Evolutionary conservation across 2,797 vertebrate genomes (phyloP), one percentile per base, ranked within the genome.

Genomic region (Carcharodon carcharias): DNA sequence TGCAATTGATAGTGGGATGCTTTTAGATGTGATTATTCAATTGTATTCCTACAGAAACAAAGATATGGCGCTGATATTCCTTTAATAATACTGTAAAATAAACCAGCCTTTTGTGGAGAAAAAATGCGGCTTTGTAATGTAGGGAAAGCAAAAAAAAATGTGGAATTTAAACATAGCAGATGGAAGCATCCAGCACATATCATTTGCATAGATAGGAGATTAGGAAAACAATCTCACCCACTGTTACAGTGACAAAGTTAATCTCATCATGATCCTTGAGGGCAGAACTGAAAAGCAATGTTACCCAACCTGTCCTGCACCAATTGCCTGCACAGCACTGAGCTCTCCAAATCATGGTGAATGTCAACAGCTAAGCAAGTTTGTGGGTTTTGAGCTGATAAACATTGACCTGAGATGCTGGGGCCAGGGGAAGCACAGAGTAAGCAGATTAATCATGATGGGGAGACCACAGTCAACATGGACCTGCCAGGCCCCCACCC

Each of bases 231-330:
- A 95, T 69, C 26, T 26, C 67, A 54, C 16, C 23, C 67, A 95
- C 40, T 69, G 94, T 95, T 95, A 95, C 45, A 73, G 18, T 95
- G 26, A 28, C 50, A 73, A 95, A 54, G 56, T 31, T 73, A 95
- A 95, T 95, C 65, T 71, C 67, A 18, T 45, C 45, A 28, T 16
- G 26, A 31, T 73, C 94, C 94, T 93, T 95, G 94, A 71, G 31
- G 92, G 92, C 92, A 95, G 65, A 65, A 21, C 92, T 95, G n/a
- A 50, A 40, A 95, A 26, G 91, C 26, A 67, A 54, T 95, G 94
- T 95, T 95, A 50, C 67, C 65, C 54, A 73, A 95, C 26, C 94
- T 95, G 94, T 95, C 67, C 67, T 71, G 6, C 92, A 94, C 35
- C 61, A 67, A 56, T 58, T 23, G 91, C 61, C 35, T 93, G 9